Evolutionary conservation across 2,888 invertebrate genomes (phyloP).

Genomic region (Mystacides longicornis): DNA sequence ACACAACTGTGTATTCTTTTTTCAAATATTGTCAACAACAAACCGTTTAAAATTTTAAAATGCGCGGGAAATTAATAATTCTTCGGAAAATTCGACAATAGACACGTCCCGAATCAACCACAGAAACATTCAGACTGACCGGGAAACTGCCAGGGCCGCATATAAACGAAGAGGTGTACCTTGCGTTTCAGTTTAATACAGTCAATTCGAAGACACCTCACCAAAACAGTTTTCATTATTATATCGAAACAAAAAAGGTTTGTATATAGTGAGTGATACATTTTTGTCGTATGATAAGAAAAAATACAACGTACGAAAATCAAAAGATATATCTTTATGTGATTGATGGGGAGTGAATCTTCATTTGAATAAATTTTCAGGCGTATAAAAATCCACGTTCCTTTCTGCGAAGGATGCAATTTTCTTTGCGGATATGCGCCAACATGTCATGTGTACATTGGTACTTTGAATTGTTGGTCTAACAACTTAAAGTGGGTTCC

Average conservation of each 20-base stretch:
- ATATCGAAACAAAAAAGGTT: too few relatives aligned
- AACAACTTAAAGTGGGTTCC: too few relatives aligned
- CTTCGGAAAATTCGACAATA: neutral
- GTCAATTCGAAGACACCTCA: neutral
- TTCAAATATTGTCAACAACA: neutral
- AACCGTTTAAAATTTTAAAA: conserved; percentile 9
- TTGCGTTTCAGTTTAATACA: conserved; percentile 1
- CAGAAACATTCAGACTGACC: conserved; percentile 22
- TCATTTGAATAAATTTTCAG: too few relatives aligned
- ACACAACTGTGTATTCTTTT: too few relatives aligned
- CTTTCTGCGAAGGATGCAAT: too few relatives aligned
- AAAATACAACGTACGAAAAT: too few relatives aligned
- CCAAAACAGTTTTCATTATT: neutral
- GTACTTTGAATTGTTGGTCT: too few relatives aligned
- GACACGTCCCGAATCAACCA: conserved; percentile 7
- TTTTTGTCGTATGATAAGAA: too few relatives aligned
- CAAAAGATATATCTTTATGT: neutral
- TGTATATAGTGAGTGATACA: too few relatives aligned
- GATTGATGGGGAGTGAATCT: neutral
- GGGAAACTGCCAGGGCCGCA: conserved; percentile 22
- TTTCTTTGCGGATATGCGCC: too few relatives aligned
- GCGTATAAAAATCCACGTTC: too few relatives aligned
- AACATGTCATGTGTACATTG: too few relatives aligned
- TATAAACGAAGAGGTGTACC: conserved; percentile 19
- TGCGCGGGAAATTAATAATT: conserved; percentile 11